These are phyloP conservation scores for Phytoseiulus persimilis DNA, from an alignment of 2,888 invertebrate species.

Conservation along the genomic window DNA sequence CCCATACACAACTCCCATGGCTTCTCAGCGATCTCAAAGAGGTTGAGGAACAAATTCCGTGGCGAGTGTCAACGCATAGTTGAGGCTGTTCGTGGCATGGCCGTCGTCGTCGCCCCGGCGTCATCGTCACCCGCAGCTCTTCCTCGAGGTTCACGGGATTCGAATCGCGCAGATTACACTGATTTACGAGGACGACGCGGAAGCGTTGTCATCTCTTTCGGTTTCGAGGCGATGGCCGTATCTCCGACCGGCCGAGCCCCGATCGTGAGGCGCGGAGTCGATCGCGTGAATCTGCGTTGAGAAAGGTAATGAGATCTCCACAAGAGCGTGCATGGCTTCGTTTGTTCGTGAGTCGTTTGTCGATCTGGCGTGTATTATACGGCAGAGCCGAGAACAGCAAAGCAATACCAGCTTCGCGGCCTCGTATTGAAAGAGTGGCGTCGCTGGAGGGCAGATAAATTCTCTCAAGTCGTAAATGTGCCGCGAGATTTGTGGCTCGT, in stretches of 20 bases:
- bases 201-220: too few species aligned
- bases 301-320: not conserved
- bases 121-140: too few species aligned
- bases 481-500: slow-evolving; percentile 37
- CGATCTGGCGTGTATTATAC: not conserved
- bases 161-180: too few species aligned
- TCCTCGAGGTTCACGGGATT: too few species aligned
- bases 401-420: not conserved
- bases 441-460: slow-evolving; percentile 5
- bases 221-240: too few species aligned
- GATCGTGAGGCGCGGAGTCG: not conserved
- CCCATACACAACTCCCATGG: too few species aligned
- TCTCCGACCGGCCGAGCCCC: not conserved
- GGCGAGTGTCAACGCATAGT: too few species aligned
- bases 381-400: not conserved
- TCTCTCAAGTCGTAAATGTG: slow-evolving; percentile 5
- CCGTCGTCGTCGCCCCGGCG: too few species aligned
- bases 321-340: not conserved
- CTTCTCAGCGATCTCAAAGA: too few species aligned
- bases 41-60: too few species aligned
- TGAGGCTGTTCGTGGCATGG: too few species aligned
- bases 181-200: too few species aligned
- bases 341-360: not conserved
- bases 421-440: slow-evolving; percentile 5
- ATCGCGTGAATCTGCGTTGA: not conserved